Base-by-base conservation (phyloP, 2,113 vertebrate genomes). In the Corvus cornix region DNA sequence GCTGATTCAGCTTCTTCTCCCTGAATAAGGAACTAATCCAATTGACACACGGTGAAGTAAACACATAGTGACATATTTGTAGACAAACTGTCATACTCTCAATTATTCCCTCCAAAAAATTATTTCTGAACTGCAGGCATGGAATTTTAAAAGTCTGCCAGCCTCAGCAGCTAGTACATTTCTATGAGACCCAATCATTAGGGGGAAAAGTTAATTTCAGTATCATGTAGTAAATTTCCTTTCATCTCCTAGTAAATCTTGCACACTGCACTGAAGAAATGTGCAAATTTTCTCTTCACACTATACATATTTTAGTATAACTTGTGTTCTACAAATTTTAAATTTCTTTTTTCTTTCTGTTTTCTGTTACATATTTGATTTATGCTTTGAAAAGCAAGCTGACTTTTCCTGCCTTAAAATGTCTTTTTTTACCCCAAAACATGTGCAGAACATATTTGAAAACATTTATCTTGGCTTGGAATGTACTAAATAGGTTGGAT, bases 41-140 rank as follows among this genome's bases (percentile, higher is more conserved):
- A 94, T 93, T 96, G 96, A 96, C 87, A 95, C 92, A 96, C 11
- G 16, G 79, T 87, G 93, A 97, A 94, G 87, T 96, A 98, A 98
- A 98, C 93, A 97, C 95, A 95, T 74, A 97, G 88, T 97, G 97
- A 98, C 96, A 97, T 98, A 98, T 98, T 97, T 98, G 96, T 97
- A 97, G 96, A 97, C 96, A 98, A 98, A 97, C 97, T 97, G 95
- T 97, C 97, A 97, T 92, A 94, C n/a, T 95, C 70, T 93, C 86
- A 39, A 97, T 98, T 97, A 97, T 97, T 97, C 70, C 95, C 63
- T 51, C 93, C 92, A 59, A 51, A 96, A 98, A 98, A 98, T 97
- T 97, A 95, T 93, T 98, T 97, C 95, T 95, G 95, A 97, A 96
- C 96, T 94, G 64, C 74, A 94, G 80, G 93, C 76, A 62, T 92